Conservation (phyloP, 2,888 invertebrate genomes). For the Rhingia campestris region DNA sequence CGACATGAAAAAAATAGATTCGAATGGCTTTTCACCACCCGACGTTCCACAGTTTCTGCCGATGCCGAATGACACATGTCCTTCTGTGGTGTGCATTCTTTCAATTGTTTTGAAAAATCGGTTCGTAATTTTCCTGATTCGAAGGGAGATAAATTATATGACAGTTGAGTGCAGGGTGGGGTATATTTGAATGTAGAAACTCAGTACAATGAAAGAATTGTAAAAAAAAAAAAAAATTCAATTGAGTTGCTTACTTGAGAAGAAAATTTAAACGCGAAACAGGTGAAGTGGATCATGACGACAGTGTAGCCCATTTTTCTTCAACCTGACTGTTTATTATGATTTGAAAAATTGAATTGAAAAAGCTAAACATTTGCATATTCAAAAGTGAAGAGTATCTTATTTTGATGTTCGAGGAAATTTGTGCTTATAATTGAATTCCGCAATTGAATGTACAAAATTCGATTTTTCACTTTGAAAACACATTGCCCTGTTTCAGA, state of each 20-base stretch:
- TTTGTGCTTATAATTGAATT: too few species aligned
- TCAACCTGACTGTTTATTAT: constrained; percentile 33
- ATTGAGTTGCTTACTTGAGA: constrained; percentile 52
- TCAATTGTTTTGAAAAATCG: constrained; percentile 53
- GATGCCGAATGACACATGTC: constrained; percentile 29
- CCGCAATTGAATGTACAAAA: too few species aligned
- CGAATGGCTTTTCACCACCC: constrained; percentile 11
- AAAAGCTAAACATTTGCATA: too few species aligned
- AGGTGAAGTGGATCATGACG: constrained; percentile 24
- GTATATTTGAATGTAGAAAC: constrained; percentile 26
- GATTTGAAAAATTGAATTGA: constrained; percentile 9
- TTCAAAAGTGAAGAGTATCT: too few species aligned
- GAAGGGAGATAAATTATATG: constrained; percentile 75
- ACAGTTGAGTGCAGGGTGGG: constrained; percentile 42
- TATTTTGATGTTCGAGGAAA: too few species aligned
- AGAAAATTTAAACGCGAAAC: constrained; percentile 69
- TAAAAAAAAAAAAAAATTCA: constrained; percentile 58
- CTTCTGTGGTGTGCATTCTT: constrained; percentile 25
- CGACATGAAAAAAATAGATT: neutral
- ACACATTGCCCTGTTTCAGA: too few species aligned
- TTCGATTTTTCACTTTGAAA: too few species aligned
- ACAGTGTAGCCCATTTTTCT: constrained; percentile 22
- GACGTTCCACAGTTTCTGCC: constrained; percentile 14
- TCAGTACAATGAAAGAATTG: constrained; percentile 27
- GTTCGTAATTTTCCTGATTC: constrained; percentile 34